These are phyloP conservation scores for Eidolon helvum DNA, from an alignment of 2,113 vertebrate genomes.

Conservation along the genomic window DNA sequence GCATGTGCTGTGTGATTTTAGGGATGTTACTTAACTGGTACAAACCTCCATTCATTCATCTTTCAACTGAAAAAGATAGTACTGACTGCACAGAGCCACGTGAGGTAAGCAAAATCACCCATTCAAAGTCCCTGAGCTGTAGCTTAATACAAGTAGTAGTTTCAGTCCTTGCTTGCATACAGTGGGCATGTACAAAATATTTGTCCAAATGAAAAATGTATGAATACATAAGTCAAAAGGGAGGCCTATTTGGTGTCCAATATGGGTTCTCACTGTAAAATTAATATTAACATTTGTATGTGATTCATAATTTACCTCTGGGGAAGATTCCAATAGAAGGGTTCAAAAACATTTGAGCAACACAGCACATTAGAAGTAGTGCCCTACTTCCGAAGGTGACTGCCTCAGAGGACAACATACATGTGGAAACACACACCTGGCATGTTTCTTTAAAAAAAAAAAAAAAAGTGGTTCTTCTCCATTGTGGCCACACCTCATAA, in stretches of 20 bases:
- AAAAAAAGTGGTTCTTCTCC: neutral
- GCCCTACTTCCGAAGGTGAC: neutral
- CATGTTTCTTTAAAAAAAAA: neutral
- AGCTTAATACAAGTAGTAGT: too few relatives aligned
- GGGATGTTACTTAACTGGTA: too few relatives aligned
- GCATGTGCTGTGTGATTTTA: too few relatives aligned
- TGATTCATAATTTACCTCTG: neutral
- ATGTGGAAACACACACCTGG: neutral
- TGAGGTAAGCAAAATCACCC: too few relatives aligned
- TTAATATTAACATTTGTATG: neutral
- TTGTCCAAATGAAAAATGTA: too few relatives aligned
- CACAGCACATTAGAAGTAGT: neutral
- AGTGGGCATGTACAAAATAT: too few relatives aligned
- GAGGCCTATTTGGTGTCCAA: neutral
- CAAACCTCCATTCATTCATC: too few relatives aligned
- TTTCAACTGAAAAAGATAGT: too few relatives aligned
- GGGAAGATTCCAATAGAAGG: neutral
- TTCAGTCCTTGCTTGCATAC: too few relatives aligned
- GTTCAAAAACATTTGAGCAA: neutral
- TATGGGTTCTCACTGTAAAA: neutral
- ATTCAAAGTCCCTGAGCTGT: too few relatives aligned
- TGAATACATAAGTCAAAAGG: neutral
- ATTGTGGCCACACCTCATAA: neutral
- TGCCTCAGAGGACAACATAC: neutral
- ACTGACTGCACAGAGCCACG: too few relatives aligned